A percentile compares a stretch with the other conserved stretches of the same genome.
These are phyloP conservation scores for Hydropsyche tenuis DNA, from an alignment of 1,140 invertebrate genomes.

Conservation along the genomic window DNA sequence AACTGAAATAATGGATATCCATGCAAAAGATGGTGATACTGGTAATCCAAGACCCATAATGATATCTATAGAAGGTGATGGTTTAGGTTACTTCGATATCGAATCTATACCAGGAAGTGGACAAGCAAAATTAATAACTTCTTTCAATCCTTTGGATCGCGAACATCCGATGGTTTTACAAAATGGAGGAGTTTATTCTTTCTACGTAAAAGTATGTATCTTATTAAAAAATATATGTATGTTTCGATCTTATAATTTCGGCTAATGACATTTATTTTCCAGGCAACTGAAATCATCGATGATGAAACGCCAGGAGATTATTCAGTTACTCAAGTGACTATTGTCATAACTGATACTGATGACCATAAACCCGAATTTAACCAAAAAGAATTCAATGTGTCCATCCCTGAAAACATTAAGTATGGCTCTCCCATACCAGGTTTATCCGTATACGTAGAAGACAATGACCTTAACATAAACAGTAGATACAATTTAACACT, in stretches of 20 bases:
- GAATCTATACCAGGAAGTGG: conserved; percentile 61
- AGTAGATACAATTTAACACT: conserved; percentile 73
- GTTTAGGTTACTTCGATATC: conserved; percentile 72
- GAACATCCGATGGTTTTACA: conserved; percentile 76
- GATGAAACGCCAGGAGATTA: conserved; percentile 73
- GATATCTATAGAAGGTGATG: conserved; percentile 72
- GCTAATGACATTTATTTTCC: conserved; percentile 39
- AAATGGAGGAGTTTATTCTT: conserved; percentile 80
- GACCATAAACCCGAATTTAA: conserved; percentile 83
- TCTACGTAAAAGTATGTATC: conserved; percentile 67
- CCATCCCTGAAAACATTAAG: conserved; percentile 79
- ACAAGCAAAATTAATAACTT: conserved; percentile 67
- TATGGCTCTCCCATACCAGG: conserved; percentile 73
- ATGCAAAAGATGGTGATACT: conserved; percentile 78
- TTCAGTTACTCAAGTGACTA: conserved; percentile 72
- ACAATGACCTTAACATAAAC: conserved; percentile 78
- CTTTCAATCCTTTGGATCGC: conserved; percentile 71
- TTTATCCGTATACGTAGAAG: conserved; percentile 76
- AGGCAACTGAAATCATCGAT: conserved; percentile 78
- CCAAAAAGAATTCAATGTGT: conserved; percentile 69
- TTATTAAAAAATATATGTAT: conserved; percentile 15
- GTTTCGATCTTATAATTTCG: too few relatives aligned
- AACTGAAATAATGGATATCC: conserved; percentile 70
- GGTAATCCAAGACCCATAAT: conserved; percentile 72
- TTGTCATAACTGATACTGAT: conserved; percentile 84